Evolutionary conservation across 2,113 vertebrate species (phyloP), one percentile per base, ranked within the genome.

Genomic region (Odontesthes bonariensis): DNA sequence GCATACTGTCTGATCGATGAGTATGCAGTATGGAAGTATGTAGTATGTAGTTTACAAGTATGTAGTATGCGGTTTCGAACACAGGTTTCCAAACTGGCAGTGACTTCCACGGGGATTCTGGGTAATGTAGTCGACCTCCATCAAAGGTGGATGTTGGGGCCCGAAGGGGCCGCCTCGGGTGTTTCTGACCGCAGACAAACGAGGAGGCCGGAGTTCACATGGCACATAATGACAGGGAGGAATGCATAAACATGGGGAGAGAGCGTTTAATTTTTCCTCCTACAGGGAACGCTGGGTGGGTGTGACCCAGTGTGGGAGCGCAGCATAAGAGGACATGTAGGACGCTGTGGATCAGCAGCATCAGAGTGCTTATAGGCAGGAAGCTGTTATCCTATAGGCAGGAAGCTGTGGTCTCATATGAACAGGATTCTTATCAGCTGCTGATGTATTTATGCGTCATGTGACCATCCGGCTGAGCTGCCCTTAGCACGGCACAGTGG

Each of bases 351-450:
- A 40, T n/a, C 1, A n/a, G 33, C 20, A 40, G 14, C 53, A 23
- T 33, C 38, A 12, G 16, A 20, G 31, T 8, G 5, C 59, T 22
- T 22, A 61, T 22, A 63, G 32, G 68, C 75, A 81, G 81, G 85
- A 84, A 81, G 55, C 35, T 16, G 56, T 63, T 66, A 62, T 65
- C 69, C 16, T 66, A 72, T 58, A 65, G 65, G 74, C 76, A 71
- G 80, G 84, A 86, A 80, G 77, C 49, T 14, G 14, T 27, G 27
- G 27, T 27, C 49, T 54, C 55, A 1, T 60, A 49, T 58, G 27
- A 33, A 79, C 75, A 69, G 82, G 79, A 85, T 77, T 7, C 56
- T 8, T 4, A 60, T 77, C 53, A 22, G 68, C 44, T 47, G 44
- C 62, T 65, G 23, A 55, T 55, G 6, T 31, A 8, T 13, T 44